Percentiles rank a stretch among this genome's conserved stretches.
Conservation (phyloP, 2,113 vertebrate genomes). For the Protobothrops flavoviridis region DNA sequence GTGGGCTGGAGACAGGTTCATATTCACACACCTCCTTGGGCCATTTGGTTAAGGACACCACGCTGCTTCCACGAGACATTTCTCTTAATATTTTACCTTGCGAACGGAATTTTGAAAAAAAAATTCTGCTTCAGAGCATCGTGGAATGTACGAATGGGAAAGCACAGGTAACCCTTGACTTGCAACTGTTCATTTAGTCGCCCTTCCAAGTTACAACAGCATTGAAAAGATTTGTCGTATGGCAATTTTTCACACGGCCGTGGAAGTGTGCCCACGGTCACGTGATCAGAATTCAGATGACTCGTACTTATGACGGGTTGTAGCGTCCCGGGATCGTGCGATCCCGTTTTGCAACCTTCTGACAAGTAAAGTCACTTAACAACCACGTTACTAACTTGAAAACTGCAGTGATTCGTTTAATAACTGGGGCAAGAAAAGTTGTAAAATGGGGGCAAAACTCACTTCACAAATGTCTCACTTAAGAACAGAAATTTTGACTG, state of each 20-base stretch:
- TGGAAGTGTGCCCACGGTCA: background rate
- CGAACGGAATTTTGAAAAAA: background rate
- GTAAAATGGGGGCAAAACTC: too few species aligned
- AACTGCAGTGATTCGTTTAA: too few species aligned
- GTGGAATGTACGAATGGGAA: background rate
- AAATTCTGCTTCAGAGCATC: background rate
- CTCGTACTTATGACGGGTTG: background rate
- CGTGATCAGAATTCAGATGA: background rate
- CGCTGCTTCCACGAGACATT: background rate
- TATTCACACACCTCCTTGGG: background rate
- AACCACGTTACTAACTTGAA: too few species aligned
- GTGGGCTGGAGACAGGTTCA: background rate
- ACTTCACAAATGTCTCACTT: too few species aligned
- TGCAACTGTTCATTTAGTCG: background rate
- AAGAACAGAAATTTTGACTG: too few species aligned
- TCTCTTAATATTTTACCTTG: background rate
- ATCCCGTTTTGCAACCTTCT: background rate
- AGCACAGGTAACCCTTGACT: background rate
- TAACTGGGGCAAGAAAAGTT: too few species aligned
- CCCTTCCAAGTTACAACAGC: too few species aligned
- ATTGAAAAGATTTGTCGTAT: background rate
- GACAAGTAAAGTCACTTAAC: too few species aligned
- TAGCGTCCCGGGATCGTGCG: accelerated
- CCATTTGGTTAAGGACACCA: background rate
- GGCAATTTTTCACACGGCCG: background rate